phyloP scores from a whole-genome alignment of 2,888 invertebrate species.

The Tanypteryx hageni region DNA sequence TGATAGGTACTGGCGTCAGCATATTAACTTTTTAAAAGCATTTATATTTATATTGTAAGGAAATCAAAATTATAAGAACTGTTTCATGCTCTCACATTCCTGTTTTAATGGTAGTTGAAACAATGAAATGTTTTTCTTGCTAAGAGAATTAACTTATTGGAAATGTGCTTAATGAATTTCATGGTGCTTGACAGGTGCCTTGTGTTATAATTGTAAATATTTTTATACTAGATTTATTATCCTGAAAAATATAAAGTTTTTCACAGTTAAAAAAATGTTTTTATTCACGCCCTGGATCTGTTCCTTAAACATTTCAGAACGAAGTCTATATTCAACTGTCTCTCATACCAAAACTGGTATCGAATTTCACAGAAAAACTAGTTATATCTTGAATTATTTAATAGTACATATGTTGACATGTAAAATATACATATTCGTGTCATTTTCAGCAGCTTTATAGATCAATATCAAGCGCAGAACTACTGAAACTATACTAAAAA shows the following conservation, averaged over 20 bases:
- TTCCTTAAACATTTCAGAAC: no score
- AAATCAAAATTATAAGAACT: background rate
- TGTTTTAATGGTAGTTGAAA: constrained; percentile 2
- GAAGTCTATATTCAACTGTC: no score
- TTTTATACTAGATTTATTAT: constrained; percentile 30
- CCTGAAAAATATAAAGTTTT: constrained; percentile 43
- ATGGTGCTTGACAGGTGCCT: constrained; percentile 49
- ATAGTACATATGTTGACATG: no score
- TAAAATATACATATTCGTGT: no score
- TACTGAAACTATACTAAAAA: no score
- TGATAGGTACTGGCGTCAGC: no score
- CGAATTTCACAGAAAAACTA: no score
- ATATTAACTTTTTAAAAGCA: no score
- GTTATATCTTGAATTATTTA: no score
- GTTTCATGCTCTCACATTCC: constrained; percentile 28
- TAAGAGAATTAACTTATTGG: constrained; percentile 41
- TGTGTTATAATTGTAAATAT: constrained; percentile 40
- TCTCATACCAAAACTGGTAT: no score
- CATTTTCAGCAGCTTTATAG: no score
- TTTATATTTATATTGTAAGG: background rate
- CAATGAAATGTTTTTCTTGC: background rate
- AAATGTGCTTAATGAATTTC: constrained; percentile 10
- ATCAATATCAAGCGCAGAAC: no score
- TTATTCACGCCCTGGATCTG: background rate
- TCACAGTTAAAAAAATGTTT: background rate